phyloP scores from a whole-genome alignment of 2,888 invertebrate genomes.

The Cantharis lateralis region DNA sequence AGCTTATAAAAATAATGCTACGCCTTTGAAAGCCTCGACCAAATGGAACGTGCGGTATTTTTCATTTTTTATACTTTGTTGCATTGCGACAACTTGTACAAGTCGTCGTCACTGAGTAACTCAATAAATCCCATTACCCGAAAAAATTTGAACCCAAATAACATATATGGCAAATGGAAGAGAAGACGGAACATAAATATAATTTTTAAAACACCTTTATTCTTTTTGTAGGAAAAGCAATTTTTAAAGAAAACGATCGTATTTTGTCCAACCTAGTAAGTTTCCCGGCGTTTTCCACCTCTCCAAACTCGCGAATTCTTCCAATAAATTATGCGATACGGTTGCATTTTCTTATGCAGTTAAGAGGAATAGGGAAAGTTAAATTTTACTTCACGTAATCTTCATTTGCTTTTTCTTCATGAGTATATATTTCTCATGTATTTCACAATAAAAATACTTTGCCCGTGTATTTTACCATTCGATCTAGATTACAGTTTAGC shows the following conservation, averaged over 20 bases:
- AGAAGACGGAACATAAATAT: conserved; percentile 39
- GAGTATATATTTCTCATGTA: conserved; percentile 2
- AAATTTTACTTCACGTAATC: conserved; percentile 25
- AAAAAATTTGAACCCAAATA: neutral
- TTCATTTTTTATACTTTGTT: neutral
- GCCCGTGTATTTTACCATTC: conserved; percentile 26
- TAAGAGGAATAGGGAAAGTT: conserved; percentile 29
- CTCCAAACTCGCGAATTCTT: conserved; percentile 46
- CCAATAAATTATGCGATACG: conserved; percentile 47
- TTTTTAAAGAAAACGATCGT: conserved; percentile 48
- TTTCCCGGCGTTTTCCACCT: conserved; percentile 43
- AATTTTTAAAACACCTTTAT: conserved; percentile 36
- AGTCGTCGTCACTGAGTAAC: neutral
- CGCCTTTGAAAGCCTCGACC: neutral
- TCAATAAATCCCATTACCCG: neutral
- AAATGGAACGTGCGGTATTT: neutral
- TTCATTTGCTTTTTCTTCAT: conserved; percentile 14
- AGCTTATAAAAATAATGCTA: neutral
- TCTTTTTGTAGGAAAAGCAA: conserved; percentile 42
- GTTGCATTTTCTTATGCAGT: conserved; percentile 49
- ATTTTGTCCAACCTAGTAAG: conserved; percentile 43
- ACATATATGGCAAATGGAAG: conserved; percentile 33
- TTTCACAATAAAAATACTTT: conserved; percentile 16
- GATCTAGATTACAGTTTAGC: conserved; percentile 51
- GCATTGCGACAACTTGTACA: neutral